Evolutionary conservation across 2,888 invertebrate species (phyloP), one percentile per base, ranked within the genome.

Genomic region (Physocephala rufipes): DNA sequence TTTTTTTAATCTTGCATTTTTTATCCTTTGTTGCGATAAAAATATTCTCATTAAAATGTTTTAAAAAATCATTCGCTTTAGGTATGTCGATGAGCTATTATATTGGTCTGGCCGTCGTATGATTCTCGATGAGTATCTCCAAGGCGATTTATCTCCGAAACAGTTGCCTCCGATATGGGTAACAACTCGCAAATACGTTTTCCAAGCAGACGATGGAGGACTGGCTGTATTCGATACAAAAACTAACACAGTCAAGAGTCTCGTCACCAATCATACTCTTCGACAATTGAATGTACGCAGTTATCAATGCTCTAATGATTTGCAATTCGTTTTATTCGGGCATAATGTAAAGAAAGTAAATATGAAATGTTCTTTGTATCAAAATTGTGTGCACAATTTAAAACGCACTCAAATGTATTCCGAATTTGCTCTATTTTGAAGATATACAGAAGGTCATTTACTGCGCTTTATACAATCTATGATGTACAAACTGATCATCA

Each of bases 401-500:
- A 47, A 15, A 47, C 12, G 16, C 12, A 15, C 16, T 47, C 12
- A 47, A 47, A 16, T 15, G 47, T 15, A 47, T 15, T 15, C 47
- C 47, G 19, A 16, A n/a, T 67, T 9, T 28, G 19, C 66, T 63
- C 69, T 45, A 78, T 72, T 83, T 90, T 89, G 59, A 89, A 95
- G 94, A 92, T 94, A 86, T 94, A 92, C 87, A 90, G 92, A 86
- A 90, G 93, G 88, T 93, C 94, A 77, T 93, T 92, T 88, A 93
- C 93, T 82, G 94, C 95, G 80, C 92, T 93, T 87, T 95, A 95
- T 88, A 95, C 95, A 80, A 92, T 95, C 86, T 95, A 95, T 88
- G 95, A 95, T 89, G 94, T 95, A 87, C 91, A 91, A 84, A 95
- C 95, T 87, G 95, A 95, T 88, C 95, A 94, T 87, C 94, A 94